These are phyloP conservation scores for Abrostola triplasia DNA, from an alignment of 2,888 invertebrate species.

Conservation along the genomic window DNA sequence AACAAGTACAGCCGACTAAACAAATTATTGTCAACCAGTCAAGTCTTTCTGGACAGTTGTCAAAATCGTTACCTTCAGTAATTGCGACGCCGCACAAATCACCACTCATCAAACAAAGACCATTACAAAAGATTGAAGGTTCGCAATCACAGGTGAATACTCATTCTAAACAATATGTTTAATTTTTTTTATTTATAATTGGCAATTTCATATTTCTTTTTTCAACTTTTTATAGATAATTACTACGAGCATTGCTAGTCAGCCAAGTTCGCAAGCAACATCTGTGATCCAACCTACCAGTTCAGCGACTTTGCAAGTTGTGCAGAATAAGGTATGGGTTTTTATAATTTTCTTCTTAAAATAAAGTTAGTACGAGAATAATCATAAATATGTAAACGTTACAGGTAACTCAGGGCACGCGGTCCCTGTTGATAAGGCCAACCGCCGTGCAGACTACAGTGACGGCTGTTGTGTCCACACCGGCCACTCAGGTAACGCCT, in stretches of 20 bases:
- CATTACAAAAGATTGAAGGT: constrained; percentile 71
- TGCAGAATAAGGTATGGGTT: constrained; percentile 67
- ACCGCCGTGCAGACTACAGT: constrained; percentile 72
- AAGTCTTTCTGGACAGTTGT: constrained; percentile 49
- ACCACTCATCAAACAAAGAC: constrained; percentile 77
- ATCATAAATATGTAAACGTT: constrained; percentile 9
- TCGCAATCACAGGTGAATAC: constrained; percentile 63
- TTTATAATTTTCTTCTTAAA: neutral
- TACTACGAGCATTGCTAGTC: constrained; percentile 54
- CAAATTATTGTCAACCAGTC: constrained; percentile 51
- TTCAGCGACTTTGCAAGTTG: constrained; percentile 56
- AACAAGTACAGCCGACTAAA: constrained; percentile 60
- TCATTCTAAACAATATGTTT: neutral
- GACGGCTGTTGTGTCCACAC: constrained; percentile 65
- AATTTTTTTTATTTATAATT: neutral
- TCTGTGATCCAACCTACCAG: constrained; percentile 61
- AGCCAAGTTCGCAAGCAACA: constrained; percentile 53
- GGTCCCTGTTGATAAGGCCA: constrained; percentile 79
- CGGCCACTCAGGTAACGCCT: constrained; percentile 70
- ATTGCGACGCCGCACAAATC: constrained; percentile 73
- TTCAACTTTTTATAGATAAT: constrained; percentile 45
- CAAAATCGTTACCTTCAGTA: constrained; percentile 69
- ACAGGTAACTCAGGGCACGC: constrained; percentile 76
- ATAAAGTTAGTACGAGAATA: neutral
- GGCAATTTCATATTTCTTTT: too few relatives aligned